Evolutionary conservation across 2,888 invertebrate species (phyloP).

Genomic region (Cephus sareptanus): DNA sequence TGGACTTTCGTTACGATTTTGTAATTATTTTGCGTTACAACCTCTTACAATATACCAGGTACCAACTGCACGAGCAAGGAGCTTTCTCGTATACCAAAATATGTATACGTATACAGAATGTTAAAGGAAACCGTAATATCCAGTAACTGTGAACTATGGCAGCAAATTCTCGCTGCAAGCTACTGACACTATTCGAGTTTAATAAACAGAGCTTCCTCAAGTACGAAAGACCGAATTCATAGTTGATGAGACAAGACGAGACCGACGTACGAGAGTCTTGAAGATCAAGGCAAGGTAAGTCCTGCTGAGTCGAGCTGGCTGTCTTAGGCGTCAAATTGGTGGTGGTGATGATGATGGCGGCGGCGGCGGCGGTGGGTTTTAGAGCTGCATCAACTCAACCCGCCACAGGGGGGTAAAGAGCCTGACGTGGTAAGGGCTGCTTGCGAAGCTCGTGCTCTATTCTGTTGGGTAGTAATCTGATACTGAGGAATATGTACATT

Average conservation of each 20-base stretch:
- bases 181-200: slow-evolving; percentile 4
- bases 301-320: not conserved
- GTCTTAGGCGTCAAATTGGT: not conserved
- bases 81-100: not conserved
- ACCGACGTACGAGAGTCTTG: not conserved
- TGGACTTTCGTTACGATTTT: not conserved
- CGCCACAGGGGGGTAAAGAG: not conserved
- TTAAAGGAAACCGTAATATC: not conserved
- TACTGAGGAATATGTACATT: not conserved
- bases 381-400: not conserved
- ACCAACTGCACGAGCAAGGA: not conserved
- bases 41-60: not conserved
- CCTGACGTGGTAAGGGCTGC: not conserved
- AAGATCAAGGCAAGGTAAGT: slow-evolving; percentile 4
- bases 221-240: not conserved
- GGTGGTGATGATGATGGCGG: not conserved
- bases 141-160: not conserved
- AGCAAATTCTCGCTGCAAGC: not conserved
- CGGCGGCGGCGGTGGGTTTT: not conserved
- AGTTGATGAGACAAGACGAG: slow-evolving; percentile 3
- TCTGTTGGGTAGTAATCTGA: not conserved
- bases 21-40: not conserved
- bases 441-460: not conserved
- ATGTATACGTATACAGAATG: not conserved
- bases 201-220: slow-evolving; percentile 6